Evolutionary conservation across 2,113 vertebrate genomes (phyloP), one percentile per base, ranked within the genome.

Genomic region (Xyrauchen texanus): DNA sequence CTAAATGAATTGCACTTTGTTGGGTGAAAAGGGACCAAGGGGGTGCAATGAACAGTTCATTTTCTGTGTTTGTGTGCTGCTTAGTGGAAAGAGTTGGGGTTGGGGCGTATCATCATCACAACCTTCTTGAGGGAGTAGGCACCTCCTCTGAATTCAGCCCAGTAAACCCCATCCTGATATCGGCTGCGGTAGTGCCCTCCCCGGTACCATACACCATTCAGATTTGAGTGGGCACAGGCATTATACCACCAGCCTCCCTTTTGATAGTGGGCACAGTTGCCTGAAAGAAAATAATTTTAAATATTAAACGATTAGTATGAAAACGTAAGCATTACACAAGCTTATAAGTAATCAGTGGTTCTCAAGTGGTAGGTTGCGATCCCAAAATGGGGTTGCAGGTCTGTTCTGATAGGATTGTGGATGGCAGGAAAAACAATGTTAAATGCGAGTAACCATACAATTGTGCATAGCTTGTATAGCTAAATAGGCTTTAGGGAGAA

Each of bases 231-330:
- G 70, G 98, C 98, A 0, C 98, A 99, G 0, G 98, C 95, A 0
- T 99, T 98, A 80, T 99, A 99, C 98, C 98, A 99, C 98, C 98
- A 99, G 68, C 98, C 98, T 81, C 98, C 97, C 75, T 98, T 98
- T 90, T 98, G 97, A 86, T 98, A 99, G 73, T 98, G 98, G 63
- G 98, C 98, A 75, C 98, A 99, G 66, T 99, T 99, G 55, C 98
- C 98, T 99, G 85, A 2, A 87, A 71, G 42, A 61, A 45, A 61
- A 67, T n/a, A 63, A 34, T 34, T 34, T 34, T 1, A 34, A 34
- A 34, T 34, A 34, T 34, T 34, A 34, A 34, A 34, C 3, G 21
- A 34, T 34, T 34, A 34, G 21, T 34, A 34, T 34, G 3, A 34
- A 34, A 34, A 34, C 21, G 21, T 34, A 34, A 34, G 21, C 21